Conservation (phyloP, 2,888 invertebrate genomes). For the Cordilura impudica region DNA sequence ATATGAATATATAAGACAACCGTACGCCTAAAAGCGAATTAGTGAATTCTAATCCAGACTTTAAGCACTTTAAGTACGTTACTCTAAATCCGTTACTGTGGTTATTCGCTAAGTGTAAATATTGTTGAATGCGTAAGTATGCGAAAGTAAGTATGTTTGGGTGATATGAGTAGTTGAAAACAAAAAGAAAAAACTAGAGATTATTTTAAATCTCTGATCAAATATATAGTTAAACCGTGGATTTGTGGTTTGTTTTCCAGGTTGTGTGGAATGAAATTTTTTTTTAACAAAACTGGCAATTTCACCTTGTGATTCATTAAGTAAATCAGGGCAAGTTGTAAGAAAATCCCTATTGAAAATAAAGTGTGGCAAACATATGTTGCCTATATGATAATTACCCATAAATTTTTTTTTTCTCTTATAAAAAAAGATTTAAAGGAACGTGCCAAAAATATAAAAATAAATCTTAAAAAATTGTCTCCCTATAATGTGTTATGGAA, state of each 20-base stretch:
- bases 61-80: conserved; percentile 7
- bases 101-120: not conserved
- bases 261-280: not conserved
- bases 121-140: not conserved
- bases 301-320: conserved; percentile 4
- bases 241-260: conserved; percentile 36
- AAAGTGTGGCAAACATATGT: conserved; percentile 18
- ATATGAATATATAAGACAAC: not conserved
- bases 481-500: not conserved
- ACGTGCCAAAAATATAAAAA: conserved; percentile 2
- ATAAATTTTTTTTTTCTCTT: not conserved
- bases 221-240: conserved; percentile 4
- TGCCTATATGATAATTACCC: not conserved
- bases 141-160: not conserved
- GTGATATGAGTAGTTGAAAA: not conserved
- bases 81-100: not conserved
- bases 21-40: conserved; percentile 8
- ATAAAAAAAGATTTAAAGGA: not conserved
- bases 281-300: not conserved
- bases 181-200: not conserved
- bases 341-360: not conserved
- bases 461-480: not conserved
- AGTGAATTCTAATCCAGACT: conserved; percentile 10
- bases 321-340: conserved; percentile 9
- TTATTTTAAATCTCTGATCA: conserved; percentile 17